Evolutionary conservation across 2,888 invertebrate species (phyloP), one percentile per base, ranked within the genome.

Genomic region (Heteropelma amictum): DNA sequence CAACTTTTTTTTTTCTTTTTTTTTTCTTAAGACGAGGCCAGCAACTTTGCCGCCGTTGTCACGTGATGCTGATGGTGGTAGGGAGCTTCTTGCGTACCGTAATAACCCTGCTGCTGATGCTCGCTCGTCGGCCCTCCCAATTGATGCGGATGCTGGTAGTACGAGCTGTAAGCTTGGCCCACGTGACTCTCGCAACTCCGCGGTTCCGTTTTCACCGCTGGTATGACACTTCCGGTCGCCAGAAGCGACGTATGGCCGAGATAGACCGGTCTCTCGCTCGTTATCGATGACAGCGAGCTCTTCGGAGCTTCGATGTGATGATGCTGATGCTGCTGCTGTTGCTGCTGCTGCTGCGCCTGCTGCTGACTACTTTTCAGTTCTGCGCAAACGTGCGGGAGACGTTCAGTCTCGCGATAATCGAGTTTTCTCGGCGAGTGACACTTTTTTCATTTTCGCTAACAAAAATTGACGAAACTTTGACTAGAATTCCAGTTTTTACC

Each of bases 51-150:
- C 72, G 95, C 94, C 76, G 95, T 95, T 40, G 95, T 95, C 78
- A 95, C 95, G 90, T 95, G 95, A 86, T 95, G 95, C 87, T 95
- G 95, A 89, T 95, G 95, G 86, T 95, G 94, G 89, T 95, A 95
- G 26, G 95, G 94, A 76, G 93, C 92, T 78, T 95, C 95, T 63
- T 89, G 88, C 8, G 85, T 79, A 2, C 86, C 82, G 73, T 88
- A 88, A 33, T 89, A 89, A 28, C 82, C 84, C 60, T 86, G 85
- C 47, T 83, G 83, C 69, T 88, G 88, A 58, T 86, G 87, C 63
- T 89, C 88, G 56, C 88, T 88, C 79, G 85, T 86, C 38, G 82
- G 78, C 2, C 85, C 82, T 12, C 85, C 85, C 0, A 89, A 78
- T 72, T 89, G 89, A 79, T 89, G 89, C 5, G 89, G 89, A 77